Evolutionary conservation across 2,888 invertebrate genomes (phyloP).

Genomic region (Athalia circularis): DNA sequence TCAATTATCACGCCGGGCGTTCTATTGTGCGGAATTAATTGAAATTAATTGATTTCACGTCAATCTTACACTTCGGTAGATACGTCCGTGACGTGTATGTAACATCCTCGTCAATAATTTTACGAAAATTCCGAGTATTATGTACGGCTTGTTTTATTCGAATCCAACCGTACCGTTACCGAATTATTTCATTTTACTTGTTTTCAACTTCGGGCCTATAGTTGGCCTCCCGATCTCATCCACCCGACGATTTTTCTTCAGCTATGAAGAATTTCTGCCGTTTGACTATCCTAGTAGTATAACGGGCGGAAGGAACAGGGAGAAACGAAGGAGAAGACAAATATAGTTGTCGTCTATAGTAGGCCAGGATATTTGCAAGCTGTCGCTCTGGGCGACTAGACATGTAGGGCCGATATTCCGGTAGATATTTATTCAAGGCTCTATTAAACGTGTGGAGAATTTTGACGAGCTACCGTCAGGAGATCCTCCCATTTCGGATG

Average conservation of each 20-base stretch:
- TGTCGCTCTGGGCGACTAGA: conserved; percentile 21
- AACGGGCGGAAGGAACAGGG: not conserved
- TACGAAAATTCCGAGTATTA: not conserved
- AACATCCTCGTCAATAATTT: no score
- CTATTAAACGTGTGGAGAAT: conserved; percentile 10
- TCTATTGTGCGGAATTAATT: conserved; percentile 39
- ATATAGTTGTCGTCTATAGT: conserved; percentile 34
- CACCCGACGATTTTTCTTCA: not conserved
- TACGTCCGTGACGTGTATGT: not conserved
- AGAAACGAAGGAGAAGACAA: conserved; percentile 10
- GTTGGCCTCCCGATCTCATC: not conserved
- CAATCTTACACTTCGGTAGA: conserved; percentile 30
- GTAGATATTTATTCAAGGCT: conserved; percentile 14
- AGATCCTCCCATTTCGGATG: not conserved
- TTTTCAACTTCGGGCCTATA: not conserved
- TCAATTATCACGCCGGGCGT: conserved; percentile 15
- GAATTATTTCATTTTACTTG: not conserved
- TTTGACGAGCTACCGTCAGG: conserved; percentile 22
- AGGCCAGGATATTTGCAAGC: conserved; percentile 30
- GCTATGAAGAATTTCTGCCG: not conserved
- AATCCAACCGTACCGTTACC: not conserved
- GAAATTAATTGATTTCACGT: conserved; percentile 41
- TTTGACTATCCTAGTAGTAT: not conserved
- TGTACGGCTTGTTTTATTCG: not conserved
- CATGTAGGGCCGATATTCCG: not conserved